A percentile compares a stretch with the other conserved stretches of the same genome.
Conservation (phyloP, 1,140 invertebrate genomes). For the Drosophila eugracilis region DNA sequence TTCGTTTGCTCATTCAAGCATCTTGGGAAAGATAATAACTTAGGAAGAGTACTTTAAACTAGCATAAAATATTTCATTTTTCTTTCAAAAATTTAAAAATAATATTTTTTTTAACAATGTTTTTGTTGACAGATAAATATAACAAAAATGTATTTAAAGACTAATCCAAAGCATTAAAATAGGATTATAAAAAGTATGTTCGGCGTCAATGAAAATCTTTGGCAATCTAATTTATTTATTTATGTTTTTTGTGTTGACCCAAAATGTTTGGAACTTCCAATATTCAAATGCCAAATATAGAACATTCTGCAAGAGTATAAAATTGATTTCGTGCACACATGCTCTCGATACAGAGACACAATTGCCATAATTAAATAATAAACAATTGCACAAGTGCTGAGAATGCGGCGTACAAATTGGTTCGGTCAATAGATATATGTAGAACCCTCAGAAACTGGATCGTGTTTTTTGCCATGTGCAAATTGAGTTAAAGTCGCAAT, state of each 20-base stretch:
- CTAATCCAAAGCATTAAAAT: no score
- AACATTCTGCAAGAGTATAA: conserved; percentile 2
- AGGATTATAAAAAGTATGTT: no score
- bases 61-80: no score
- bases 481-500: conserved; percentile 59
- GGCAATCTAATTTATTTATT: no score
- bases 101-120: no score
- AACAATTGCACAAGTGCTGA: conserved; percentile 56
- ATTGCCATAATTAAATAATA: conserved; percentile 68
- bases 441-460: conserved; percentile 22
- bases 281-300: not conserved
- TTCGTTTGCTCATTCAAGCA: no score
- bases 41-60: no score
- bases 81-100: no score
- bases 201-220: no score
- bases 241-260: not conserved
- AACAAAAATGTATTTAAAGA: no score
- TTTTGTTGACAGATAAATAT: no score
- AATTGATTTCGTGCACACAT: conserved; percentile 25
- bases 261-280: not conserved
- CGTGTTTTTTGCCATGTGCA: conserved; percentile 44
- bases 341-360: conserved; percentile 25
- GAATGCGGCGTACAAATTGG: conserved; percentile 46
- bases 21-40: no score
- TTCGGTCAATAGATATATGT: conserved; percentile 43